A percentile compares a stretch with the other conserved stretches of the same genome.
Evolutionary conservation across 2,113 vertebrate genomes (phyloP).

Genomic region (Monopterus albus): DNA sequence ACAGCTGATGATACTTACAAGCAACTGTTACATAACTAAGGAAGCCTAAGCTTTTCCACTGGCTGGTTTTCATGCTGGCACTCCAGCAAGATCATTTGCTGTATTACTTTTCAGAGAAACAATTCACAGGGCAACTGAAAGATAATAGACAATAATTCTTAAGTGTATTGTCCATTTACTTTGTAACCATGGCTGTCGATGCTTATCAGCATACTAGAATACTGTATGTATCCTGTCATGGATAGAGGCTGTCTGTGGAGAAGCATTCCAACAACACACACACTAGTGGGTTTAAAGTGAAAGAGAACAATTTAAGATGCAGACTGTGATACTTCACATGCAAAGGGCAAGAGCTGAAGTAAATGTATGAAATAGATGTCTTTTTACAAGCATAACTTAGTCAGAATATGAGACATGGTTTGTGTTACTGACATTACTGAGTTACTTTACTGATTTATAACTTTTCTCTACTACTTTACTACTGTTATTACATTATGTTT

Average conservation of each 20-base stretch:
- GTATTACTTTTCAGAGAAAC: slow-evolving; percentile 52
- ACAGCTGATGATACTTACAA: not conserved
- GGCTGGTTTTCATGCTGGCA: slow-evolving; percentile 24
- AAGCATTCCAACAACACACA: not conserved
- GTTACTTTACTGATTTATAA: too few relatives aligned
- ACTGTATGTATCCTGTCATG: slow-evolving; percentile 1
- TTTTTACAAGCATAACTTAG: too few relatives aligned
- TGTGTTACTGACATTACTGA: too few relatives aligned
- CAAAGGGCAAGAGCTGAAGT: not conserved
- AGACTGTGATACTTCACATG: not conserved
- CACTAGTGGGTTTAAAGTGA: slow-evolving; percentile 10
- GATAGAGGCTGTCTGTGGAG: not conserved
- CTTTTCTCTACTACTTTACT: too few relatives aligned
- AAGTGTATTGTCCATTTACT: slow-evolving; percentile 11
- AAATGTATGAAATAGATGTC: too few relatives aligned
- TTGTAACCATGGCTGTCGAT: slow-evolving; percentile 3
- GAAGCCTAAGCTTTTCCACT: slow-evolving; percentile 46
- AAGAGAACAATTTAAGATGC: not conserved
- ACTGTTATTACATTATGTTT: not conserved
- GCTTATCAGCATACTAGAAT: too few relatives aligned
- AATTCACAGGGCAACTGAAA: slow-evolving; percentile 23
- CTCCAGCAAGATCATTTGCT: slow-evolving; percentile 34
- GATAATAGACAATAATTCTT: not conserved
- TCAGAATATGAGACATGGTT: too few relatives aligned
- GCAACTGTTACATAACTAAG: slow-evolving; percentile 38